Evolutionary conservation across 2,113 vertebrate species (phyloP).

Genomic region (Campylorhamphus procurvoides): DNA sequence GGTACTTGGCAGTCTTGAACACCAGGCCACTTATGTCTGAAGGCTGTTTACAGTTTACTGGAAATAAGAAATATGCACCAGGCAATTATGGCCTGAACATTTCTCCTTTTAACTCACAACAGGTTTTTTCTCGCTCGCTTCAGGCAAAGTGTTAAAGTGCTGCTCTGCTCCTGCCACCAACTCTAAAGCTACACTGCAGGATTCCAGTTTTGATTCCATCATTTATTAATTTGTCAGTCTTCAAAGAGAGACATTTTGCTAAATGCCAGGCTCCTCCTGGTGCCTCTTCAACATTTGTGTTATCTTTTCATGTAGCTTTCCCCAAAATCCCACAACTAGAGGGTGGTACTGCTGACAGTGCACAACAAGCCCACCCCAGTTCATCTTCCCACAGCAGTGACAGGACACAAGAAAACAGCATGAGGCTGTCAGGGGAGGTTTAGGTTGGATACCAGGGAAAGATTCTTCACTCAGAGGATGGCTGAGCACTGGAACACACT

Average conservation of each 20-base stretch:
- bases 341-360: not conserved
- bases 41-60: not conserved
- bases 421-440: not conserved
- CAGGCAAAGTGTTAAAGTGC: slow-evolving; percentile 43
- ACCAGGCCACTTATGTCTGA: not conserved
- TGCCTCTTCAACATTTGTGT: not conserved
- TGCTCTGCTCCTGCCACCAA: slow-evolving; percentile 2
- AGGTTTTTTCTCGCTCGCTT: not conserved
- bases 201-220: slow-evolving; percentile 28
- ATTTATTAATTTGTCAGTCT: slow-evolving; percentile 51
- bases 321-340: not conserved
- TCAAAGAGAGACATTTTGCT: slow-evolving; percentile 27
- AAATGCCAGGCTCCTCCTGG: slow-evolving; percentile 13
- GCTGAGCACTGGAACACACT: not conserved
- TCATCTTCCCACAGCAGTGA: not conserved
- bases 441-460: not conserved
- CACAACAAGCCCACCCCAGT: not conserved
- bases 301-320: not conserved
- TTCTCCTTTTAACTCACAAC: not conserved
- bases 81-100: not conserved
- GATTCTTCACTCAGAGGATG: not conserved
- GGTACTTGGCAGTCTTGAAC: not conserved
- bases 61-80: not conserved
- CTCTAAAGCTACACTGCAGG: slow-evolving; percentile 33
- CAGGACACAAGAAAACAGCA: not conserved